A percentile compares a stretch with the other conserved stretches of the same genome.
phyloP scores from a whole-genome alignment of 2,888 invertebrate species.

The Nezara viridula region DNA sequence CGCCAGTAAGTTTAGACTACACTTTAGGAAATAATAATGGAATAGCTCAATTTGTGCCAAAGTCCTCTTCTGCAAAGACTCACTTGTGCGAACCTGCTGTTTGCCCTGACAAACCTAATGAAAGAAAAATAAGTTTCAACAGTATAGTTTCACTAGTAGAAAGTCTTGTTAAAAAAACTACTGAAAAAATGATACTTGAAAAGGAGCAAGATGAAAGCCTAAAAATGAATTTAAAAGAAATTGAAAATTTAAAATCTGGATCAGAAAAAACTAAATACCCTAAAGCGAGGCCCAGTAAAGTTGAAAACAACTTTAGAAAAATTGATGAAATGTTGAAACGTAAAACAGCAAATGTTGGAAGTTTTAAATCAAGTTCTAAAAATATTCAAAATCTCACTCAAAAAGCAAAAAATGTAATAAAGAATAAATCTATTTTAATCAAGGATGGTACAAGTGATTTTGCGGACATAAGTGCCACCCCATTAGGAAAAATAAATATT shows the following conservation, averaged over 20 bases:
- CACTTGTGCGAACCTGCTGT: not conserved
- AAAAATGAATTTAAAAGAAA: not conserved
- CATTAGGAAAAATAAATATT: not conserved
- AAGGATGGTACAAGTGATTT: not conserved
- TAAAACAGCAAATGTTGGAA: not conserved
- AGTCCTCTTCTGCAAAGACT: not conserved
- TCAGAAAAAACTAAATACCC: not conserved
- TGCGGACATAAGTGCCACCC: not conserved
- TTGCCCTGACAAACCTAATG: constrained; percentile 28
- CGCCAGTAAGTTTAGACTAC: not conserved
- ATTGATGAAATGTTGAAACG: not conserved
- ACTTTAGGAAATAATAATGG: not conserved
- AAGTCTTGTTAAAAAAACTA: constrained; percentile 13
- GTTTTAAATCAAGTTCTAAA: not conserved
- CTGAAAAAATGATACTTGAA: constrained; percentile 40
- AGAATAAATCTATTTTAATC: not conserved
- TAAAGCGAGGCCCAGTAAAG: not conserved
- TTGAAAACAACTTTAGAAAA: not conserved
- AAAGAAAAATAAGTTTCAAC: not conserved
- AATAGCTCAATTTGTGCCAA: not conserved
- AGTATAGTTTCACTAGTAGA: constrained; percentile 38
- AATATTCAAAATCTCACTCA: not conserved
- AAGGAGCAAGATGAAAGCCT: not conserved
- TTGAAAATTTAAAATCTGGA: not conserved
- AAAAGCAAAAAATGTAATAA: not conserved